A percentile compares a stretch with the other conserved stretches of the same genome.
Evolutionary conservation across 2,113 vertebrate genomes (phyloP).

Genomic region (Pachyramphus minor): DNA sequence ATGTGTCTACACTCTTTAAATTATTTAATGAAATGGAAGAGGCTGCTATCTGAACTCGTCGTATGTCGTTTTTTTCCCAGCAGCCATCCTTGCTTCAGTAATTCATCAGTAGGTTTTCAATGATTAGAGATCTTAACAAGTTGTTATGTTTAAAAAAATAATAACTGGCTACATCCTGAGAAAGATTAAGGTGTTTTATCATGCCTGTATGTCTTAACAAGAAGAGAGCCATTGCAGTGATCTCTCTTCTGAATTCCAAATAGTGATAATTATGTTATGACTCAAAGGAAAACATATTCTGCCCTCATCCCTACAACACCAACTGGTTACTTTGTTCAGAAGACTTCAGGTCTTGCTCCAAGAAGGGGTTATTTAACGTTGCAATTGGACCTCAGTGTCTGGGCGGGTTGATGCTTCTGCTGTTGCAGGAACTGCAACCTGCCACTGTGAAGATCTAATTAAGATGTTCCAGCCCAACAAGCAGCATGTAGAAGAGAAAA

Average conservation of each 20-base stretch:
- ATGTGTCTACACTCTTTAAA: not conserved
- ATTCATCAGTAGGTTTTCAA: conserved; percentile 81
- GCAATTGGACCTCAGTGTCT: conserved; percentile 48
- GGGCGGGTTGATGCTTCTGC: conserved; percentile 62
- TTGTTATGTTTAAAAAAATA: not conserved
- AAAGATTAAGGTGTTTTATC: conserved; percentile 43
- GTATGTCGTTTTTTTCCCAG: not conserved
- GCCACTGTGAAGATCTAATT: conserved; percentile 30
- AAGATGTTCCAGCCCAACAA: conserved; percentile 56
- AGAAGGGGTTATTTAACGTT: conserved; percentile 50
- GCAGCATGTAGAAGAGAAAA: not conserved
- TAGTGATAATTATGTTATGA: not conserved
- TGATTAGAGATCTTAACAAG: not conserved
- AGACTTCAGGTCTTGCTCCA: conserved; percentile 63
- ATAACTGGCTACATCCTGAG: conserved; percentile 8
- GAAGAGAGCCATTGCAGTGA: conserved; percentile 21
- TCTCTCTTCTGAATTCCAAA: conserved; percentile 15
- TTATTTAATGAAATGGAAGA: not conserved
- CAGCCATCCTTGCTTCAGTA: conserved; percentile 68
- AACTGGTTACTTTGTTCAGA: conserved; percentile 49
- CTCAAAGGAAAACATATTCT: not conserved
- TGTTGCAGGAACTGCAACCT: conserved; percentile 62
- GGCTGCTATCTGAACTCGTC: not conserved
- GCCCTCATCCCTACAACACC: not conserved
- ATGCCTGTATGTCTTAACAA: conserved; percentile 59